Evolutionary conservation across 2,113 vertebrate genomes (phyloP).

Genomic region (Petrocephalus microphthalmus): DNA sequence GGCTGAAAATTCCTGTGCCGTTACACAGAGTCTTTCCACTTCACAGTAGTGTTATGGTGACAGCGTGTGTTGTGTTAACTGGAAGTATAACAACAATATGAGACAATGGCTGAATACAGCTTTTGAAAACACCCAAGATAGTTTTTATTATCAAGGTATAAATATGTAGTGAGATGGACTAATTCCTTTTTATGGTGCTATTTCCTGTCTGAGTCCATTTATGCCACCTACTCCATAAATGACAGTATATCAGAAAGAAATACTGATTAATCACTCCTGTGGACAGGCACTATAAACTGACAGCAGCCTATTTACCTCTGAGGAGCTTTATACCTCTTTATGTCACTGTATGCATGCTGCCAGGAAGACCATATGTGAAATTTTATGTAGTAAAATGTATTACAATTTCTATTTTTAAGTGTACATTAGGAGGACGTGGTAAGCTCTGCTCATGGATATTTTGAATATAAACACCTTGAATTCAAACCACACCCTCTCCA

Average conservation of each 20-base stretch:
- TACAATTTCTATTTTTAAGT: not conserved
- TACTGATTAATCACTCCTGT: constrained; percentile 14
- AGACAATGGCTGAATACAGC: not conserved
- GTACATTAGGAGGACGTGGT: not conserved
- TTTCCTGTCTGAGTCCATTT: not conserved
- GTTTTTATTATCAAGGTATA: not conserved
- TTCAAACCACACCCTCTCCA: not conserved
- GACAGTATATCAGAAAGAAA: not conserved
- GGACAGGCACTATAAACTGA: constrained; percentile 15
- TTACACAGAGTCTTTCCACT: not conserved
- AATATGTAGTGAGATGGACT: not conserved
- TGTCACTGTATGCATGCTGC: not conserved
- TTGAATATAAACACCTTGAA: not conserved
- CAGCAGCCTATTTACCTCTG: constrained; percentile 21
- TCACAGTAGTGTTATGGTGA: not conserved
- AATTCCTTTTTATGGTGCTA: not conserved
- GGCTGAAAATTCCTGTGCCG: not conserved
- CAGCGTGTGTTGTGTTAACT: not conserved
- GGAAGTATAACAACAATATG: not conserved
- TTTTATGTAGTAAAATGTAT: not conserved
- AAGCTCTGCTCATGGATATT: not conserved
- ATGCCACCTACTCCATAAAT: constrained; percentile 4
- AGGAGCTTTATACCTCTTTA: constrained; percentile 10
- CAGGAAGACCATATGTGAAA: not conserved
- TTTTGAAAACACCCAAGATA: not conserved